Conservation (phyloP, 2,113 vertebrate species). For the Chaetops frenatus region DNA sequence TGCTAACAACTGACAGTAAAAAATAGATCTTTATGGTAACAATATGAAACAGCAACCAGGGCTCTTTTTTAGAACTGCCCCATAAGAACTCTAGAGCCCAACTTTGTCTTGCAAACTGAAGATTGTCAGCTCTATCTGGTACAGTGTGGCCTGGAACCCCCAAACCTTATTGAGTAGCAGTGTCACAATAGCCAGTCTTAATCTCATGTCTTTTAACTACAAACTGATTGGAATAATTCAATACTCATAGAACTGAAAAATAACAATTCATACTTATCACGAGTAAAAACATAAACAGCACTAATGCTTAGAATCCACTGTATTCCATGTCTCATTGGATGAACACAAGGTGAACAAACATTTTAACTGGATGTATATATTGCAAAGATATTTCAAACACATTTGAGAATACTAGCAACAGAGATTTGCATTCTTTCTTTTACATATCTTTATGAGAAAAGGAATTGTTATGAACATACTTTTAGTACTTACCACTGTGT, state of each 20-base stretch:
- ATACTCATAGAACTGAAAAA: background rate
- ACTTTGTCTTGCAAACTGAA: background rate
- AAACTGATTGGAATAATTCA: background rate
- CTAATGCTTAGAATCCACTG: background rate
- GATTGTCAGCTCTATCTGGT: background rate
- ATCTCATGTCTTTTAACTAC: background rate
- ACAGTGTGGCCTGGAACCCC: background rate
- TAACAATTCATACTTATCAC: background rate
- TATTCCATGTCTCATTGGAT: background rate
- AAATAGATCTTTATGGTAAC: background rate
- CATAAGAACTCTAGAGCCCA: background rate
- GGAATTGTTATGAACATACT: background rate
- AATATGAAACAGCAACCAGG: background rate
- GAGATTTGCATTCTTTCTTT: background rate
- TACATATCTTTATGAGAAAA: background rate
- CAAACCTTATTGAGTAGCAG: background rate
- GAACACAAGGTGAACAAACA: background rate
- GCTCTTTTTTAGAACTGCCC: background rate
- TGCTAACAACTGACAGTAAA: background rate
- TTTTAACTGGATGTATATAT: background rate
- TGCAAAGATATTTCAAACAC: background rate
- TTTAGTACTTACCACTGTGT: slow-evolving; percentile 18
- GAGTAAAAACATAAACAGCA: background rate
- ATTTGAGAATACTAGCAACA: background rate
- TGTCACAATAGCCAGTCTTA: background rate